Evolutionary conservation across 23 tunicate species (phyloP), one percentile per base, ranked within the genome.

Genomic region (Halocynthia aurantium): DNA sequence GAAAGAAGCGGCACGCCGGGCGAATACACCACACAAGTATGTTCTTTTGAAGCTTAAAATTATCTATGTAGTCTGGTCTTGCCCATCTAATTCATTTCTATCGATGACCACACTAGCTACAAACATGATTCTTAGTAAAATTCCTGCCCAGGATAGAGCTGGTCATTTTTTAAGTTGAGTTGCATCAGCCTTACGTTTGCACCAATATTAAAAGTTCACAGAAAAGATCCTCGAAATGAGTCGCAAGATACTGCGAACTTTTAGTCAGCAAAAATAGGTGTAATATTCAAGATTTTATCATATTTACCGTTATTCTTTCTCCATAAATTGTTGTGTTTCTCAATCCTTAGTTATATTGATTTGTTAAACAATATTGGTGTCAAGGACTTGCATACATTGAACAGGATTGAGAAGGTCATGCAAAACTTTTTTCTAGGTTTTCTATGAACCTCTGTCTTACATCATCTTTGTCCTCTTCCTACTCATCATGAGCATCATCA

Each of bases 401-500:
- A 17, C 75, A 2, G n/a, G 40, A 66, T 49, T 17, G 75, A 10
- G 2, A n/a, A n/a, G 22, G 22, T 15, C 5, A 1, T 67, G 4
- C 1, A 11, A 13, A 11, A 18, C 11, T 63, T 63, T 15, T 12
- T 21, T 53, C 49, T 77, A 91, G 97, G 76, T 91, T 15, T 50
- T 69, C 20, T 91, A 91, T 70, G 76, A 77, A 40, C 86, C 70
- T 18, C 79, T 94, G 52, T 77, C 94, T 9, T 88, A 94, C 76
- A 21, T 75, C 21, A 77, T 94, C 51, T 94, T 94, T 72, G 80
- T 83, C 52, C 56, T 81, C 55, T 94, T 88, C 81, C 66, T 94
- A 83, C 70, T 94, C 52, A 78, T 88, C 64, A 80, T 94, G 84
- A 94, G 94, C 81, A 94, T 94, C 54, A 84, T 94, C 67, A 94